Base-by-base conservation (phyloP, 2,888 invertebrate species). In the Icerya purchasi region DNA sequence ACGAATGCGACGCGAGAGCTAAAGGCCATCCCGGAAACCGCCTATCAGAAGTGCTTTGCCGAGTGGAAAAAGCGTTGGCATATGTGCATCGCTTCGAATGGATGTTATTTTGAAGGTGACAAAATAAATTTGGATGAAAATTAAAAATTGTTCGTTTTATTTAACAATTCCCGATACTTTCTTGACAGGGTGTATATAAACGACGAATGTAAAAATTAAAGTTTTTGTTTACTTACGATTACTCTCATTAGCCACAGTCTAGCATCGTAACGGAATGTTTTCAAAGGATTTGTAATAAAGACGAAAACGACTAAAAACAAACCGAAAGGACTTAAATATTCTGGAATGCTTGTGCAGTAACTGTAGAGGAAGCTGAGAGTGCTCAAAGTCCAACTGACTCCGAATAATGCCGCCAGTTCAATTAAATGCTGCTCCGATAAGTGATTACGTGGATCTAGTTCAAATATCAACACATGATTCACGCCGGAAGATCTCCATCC, bases 401-500 rank as follows among this genome's bases (percentile, higher is more conserved):
- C 93, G 63, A 96, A 86, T 59, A 93, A 85, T 0, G 91, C 85
- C 0, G 94, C 88, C 67, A 92, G 72, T 72, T 96, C 96, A 80
- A 96, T 90, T 51, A 97, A 76, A 73, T 96, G 89, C 68, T 94
- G 93, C 67, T 94, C 93, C 0, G 87, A 87, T 0, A 90, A 74
- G 72, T 96, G 93, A 72, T 93, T 91, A 61, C 96, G 76, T 0
- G 96, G 96, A 72, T 97, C 94, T 67, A 97, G 75, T 70, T 96
- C 96, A 72, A 97, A 97, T 66, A 97, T 97, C 1, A 97, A 76
- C 0, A 97, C 96, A 70, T 97, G 96, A 74, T 96, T 96, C 18
- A 97, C 96, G 2, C 97, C 96, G 0, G 93, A 92, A 0, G 92
- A 89, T 64, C 94, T 76, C 96, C 96, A 96, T 3, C 94, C 94